These are phyloP conservation scores for Phylloscopus whistleri DNA, from an alignment of 2,113 vertebrate species.

Conservation along the genomic window DNA sequence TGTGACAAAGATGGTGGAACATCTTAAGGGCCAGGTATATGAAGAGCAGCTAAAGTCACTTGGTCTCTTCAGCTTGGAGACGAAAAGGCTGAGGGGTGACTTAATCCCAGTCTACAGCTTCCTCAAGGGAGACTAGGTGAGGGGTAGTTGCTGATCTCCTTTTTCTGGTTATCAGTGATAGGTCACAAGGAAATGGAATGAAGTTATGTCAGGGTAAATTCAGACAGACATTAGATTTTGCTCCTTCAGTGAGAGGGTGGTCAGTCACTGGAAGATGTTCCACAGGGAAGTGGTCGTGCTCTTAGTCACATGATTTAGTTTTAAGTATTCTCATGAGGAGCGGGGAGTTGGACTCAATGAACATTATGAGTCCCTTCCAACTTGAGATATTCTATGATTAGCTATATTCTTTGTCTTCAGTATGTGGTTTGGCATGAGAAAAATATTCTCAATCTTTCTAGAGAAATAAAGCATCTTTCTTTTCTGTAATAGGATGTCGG, in stretches of 20 bases:
- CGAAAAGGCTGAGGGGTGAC: background rate
- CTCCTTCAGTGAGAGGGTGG: background rate
- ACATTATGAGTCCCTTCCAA: background rate
- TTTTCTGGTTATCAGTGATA: background rate
- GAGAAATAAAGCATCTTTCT: background rate
- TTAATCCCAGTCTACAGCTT: background rate
- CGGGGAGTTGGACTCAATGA: background rate
- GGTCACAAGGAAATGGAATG: background rate
- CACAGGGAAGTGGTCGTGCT: background rate
- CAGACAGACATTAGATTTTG: background rate
- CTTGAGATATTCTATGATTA: background rate
- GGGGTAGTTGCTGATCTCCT: background rate
- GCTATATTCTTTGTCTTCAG: background rate
- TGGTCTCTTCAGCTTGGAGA: background rate
- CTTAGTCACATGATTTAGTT: background rate
- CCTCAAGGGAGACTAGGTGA: fast-evolving
- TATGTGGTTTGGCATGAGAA: background rate
- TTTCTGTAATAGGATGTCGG: background rate
- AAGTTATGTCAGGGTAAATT: background rate
- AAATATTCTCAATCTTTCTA: background rate
- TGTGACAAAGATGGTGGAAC: background rate
- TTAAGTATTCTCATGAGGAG: background rate
- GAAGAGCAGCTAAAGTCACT: background rate
- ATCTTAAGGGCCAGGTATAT: background rate
- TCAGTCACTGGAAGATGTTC: background rate